A percentile compares a stretch with the other conserved stretches of the same genome.
Evolutionary conservation across 2,797 vertebrate species (phyloP).

Genomic region (Pelobates cultripes): DNA sequence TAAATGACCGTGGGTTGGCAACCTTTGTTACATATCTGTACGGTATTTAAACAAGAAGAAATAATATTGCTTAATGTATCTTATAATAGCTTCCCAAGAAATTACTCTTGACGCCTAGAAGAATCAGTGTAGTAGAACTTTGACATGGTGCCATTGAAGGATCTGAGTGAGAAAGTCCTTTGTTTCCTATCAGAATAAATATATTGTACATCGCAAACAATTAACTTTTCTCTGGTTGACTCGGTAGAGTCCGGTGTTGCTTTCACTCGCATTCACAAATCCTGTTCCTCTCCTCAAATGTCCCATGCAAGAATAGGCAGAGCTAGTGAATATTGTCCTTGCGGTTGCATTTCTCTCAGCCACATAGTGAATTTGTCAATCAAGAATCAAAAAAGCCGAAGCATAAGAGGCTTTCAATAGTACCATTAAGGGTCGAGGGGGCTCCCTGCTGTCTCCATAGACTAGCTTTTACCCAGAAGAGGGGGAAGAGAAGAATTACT

Average conservation of each 20-base stretch:
- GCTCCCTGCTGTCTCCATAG: slow-evolving; percentile 76
- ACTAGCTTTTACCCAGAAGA: slow-evolving; percentile 68
- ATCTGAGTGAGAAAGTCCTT: slow-evolving; percentile 77
- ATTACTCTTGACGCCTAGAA: slow-evolving; percentile 60
- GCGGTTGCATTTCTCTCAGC: slow-evolving; percentile 70
- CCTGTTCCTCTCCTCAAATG: slow-evolving; percentile 72
- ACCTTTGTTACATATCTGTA: too few relatives aligned
- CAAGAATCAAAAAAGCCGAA: slow-evolving; percentile 81
- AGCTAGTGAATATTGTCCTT: slow-evolving; percentile 78
- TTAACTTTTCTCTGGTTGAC: slow-evolving; percentile 77
- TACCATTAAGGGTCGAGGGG: slow-evolving; percentile 74
- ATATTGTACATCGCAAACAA: slow-evolving; percentile 81
- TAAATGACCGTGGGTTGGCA: too few relatives aligned
- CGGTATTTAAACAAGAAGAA: too few relatives aligned
- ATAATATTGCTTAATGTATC: slow-evolving; percentile 1
- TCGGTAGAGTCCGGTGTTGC: slow-evolving; percentile 68
- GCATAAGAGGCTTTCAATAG: slow-evolving; percentile 78
- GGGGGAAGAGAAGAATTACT: slow-evolving; percentile 69
- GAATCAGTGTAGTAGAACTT: slow-evolving; percentile 60
- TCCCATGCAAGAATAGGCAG: slow-evolving; percentile 72
- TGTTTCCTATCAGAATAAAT: slow-evolving; percentile 79
- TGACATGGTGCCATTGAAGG: slow-evolving; percentile 74
- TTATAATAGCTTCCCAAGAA: slow-evolving; percentile 11
- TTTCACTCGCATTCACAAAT: slow-evolving; percentile 72
- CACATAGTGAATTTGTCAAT: slow-evolving; percentile 76